phyloP scores from a whole-genome alignment of 2,113 vertebrate species.

The Gopherus evgoodei region DNA sequence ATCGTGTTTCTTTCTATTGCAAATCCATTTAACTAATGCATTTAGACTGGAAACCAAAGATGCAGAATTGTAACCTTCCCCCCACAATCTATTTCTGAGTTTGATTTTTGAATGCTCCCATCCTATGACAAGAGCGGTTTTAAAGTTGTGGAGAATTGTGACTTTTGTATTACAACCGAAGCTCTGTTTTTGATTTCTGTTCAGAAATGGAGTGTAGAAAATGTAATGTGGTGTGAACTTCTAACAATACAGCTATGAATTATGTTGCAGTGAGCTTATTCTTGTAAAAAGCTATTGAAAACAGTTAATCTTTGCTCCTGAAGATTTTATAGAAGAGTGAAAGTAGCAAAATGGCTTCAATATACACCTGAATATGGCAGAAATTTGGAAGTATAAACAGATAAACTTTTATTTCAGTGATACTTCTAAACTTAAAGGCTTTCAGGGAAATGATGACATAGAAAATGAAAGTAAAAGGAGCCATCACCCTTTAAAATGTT shows the following conservation, averaged over 20 bases:
- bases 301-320: background rate
- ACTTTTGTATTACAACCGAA: background rate
- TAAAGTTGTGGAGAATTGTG: rapidly evolving
- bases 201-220: background rate
- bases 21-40: background rate
- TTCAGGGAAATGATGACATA: background rate
- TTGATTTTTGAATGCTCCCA: background rate
- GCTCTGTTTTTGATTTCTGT: background rate
- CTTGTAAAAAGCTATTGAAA: background rate
- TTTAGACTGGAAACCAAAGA: background rate
- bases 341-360: background rate
- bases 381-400: background rate
- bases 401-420: background rate
- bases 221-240: background rate
- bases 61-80: background rate
- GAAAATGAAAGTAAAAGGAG: constrained; percentile 72
- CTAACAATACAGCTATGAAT: background rate
- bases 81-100: background rate
- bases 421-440: background rate
- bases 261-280: background rate
- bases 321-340: background rate
- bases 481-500: background rate
- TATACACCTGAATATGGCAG: background rate
- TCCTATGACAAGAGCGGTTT: background rate
- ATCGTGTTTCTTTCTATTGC: background rate